Evolutionary conservation across 2,797 vertebrate genomes (phyloP), one percentile per base, ranked within the genome.

Genomic region (Uromys caudimaculatus): DNA sequence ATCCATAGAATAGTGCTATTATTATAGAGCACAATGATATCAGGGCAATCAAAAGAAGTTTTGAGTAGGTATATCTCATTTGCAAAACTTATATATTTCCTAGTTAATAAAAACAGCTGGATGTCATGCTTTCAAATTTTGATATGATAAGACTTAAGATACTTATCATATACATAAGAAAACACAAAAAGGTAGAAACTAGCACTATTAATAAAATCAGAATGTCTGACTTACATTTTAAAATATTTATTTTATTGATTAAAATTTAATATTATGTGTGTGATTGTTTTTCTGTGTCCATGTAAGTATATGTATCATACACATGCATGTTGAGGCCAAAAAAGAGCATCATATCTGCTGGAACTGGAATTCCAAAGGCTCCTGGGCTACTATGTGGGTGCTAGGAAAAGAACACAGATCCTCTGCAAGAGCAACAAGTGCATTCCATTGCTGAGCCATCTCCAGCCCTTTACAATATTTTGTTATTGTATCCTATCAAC

Each of bases 11-110:
- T n/a, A 64, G 29, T 79, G 10, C 11, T 52, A 3, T 76, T 38
- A 64, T 64, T 71, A 6, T 17, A 54, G 1, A 89, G 52, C 4
- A 52, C 7, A 41, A n/a, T 35, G 27, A 8, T 7, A 71, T 9
- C 9, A 35, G 10, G 32, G 41, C 6, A 90, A 10, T 12, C 44
- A 76, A 29, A 16, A 32, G 44, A 47, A 23, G 58, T 3, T 14
- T 16, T 16, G 0, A 1, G 2, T 64, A 11, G 4, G 6, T 4
- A 54, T 13, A 56, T 50, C 24, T 27, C 32, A 85, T 0, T 17
- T 41, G 24, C 1, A 69, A 91, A 86, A 75, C 3, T 11, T 92
- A 3, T 2, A 44, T 19, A 29, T 50, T 92, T 21, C 24, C 62
- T 24, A 64, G 17, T 19, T 23, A 96, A 62, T 2, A 50, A 62